Conservation (phyloP, 2,797 vertebrate genomes). For the Chiloscyllium punctatum region DNA sequence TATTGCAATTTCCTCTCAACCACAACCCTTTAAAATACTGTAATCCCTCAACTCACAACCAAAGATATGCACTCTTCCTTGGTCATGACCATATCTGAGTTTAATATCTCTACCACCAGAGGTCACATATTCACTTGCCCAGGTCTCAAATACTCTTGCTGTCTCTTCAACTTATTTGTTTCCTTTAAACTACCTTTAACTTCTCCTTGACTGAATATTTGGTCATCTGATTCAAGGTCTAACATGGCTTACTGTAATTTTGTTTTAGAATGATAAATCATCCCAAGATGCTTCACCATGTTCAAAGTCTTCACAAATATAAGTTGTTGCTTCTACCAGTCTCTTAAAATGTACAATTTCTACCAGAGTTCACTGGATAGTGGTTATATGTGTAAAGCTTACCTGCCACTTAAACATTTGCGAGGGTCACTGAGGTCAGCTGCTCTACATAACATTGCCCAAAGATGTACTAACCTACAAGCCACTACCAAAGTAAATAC, state of each 20-base stretch:
- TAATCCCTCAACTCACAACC: not conserved
- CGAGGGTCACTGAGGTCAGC: not conserved
- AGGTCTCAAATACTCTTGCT: not conserved
- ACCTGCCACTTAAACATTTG: too few species aligned
- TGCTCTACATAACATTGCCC: not conserved
- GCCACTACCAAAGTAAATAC: not conserved
- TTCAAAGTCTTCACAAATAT: not conserved
- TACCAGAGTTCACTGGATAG: not conserved
- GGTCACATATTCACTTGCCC: not conserved
- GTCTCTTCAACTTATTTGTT: not conserved
- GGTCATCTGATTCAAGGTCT: not conserved
- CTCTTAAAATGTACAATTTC: not conserved
- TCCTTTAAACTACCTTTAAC: not conserved
- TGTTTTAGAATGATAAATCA: not conserved
- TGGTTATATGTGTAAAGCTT: not conserved
- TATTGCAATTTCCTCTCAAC: not conserved
- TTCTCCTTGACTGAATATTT: not conserved
- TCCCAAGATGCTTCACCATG: not conserved
- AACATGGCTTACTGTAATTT: not conserved
- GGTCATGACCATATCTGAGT: not conserved
- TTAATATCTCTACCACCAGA: not conserved
- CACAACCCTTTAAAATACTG: not conserved
- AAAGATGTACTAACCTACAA: not conserved
- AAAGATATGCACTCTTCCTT: not conserved
- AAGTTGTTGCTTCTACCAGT: not conserved